phyloP scores from a whole-genome alignment of 2,888 invertebrate genomes.

The Notocelia uddmanniana region DNA sequence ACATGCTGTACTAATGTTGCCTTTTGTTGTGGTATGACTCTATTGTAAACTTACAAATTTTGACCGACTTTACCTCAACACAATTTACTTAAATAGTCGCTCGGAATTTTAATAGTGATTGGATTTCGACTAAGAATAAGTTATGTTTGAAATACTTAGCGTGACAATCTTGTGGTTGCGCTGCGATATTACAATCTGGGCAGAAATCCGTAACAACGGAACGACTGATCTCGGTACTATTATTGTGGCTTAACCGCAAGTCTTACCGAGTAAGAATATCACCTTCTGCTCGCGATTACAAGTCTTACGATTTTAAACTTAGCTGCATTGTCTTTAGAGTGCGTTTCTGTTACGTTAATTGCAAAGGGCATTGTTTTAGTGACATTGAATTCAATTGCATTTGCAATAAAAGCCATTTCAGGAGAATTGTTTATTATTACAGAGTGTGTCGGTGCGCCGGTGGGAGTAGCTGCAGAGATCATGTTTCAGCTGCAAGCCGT shows the following conservation, averaged over 20 bases:
- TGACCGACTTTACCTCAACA: constrained; percentile 31
- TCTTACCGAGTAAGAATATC: constrained; percentile 57
- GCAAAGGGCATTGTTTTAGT: constrained; percentile 68
- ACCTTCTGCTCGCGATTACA: constrained; percentile 54
- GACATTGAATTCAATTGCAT: constrained; percentile 74
- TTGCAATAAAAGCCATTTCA: constrained; percentile 43
- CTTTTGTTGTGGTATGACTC: constrained; percentile 54
- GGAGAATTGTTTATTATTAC: constrained; percentile 68
- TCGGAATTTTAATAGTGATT: constrained; percentile 18
- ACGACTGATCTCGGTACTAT: constrained; percentile 54
- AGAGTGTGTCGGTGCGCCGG: constrained; percentile 66
- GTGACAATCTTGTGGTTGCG: constrained; percentile 47
- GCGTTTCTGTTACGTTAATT: constrained; percentile 58
- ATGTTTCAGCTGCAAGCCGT: constrained; percentile 69
- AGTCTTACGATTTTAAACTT: constrained; percentile 60
- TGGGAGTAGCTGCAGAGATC: constrained; percentile 74
- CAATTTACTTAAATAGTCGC: constrained; percentile 17
- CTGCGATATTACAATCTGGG: constrained; percentile 50
- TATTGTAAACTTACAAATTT: constrained; percentile 37
- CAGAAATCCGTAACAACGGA: constrained; percentile 53
- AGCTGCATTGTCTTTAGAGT: constrained; percentile 61
- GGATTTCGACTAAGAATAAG: constrained; percentile 17
- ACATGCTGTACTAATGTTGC: constrained; percentile 60
- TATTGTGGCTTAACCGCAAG: constrained; percentile 67
- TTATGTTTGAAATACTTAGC: constrained; percentile 15